Evolutionary conservation across 2,113 vertebrate genomes (phyloP).

Genomic region (Pontoporia blainvillei): DNA sequence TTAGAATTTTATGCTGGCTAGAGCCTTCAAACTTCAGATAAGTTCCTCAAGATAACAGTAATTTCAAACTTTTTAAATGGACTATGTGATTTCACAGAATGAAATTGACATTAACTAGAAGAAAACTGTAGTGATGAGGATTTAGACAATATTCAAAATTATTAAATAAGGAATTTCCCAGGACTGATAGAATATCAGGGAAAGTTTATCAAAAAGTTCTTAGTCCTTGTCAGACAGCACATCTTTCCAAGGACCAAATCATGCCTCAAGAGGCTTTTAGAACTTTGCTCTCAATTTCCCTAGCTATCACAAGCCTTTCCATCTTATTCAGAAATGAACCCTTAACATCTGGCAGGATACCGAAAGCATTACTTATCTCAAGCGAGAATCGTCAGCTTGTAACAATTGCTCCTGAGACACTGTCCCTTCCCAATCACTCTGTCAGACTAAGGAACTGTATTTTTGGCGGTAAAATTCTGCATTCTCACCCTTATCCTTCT

Average conservation of each 20-base stretch:
- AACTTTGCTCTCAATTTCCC: conserved; percentile 27
- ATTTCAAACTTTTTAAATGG: background rate
- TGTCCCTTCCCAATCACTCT: background rate
- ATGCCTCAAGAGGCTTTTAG: background rate
- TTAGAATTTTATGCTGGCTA: background rate
- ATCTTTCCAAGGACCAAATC: conserved; percentile 1
- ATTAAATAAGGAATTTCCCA: background rate
- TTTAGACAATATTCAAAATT: background rate
- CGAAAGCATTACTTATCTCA: conserved; percentile 44
- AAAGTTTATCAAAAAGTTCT: background rate
- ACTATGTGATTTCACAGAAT: background rate
- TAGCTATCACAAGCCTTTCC: background rate
- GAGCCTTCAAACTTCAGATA: background rate
- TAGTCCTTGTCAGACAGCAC: background rate
- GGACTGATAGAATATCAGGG: conserved; percentile 6
- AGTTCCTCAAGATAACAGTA: conserved; percentile 4
- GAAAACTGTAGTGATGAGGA: background rate
- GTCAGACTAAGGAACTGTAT: background rate
- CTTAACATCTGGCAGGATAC: background rate
- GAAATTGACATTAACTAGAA: background rate
- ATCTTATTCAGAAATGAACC: conserved; percentile 33
- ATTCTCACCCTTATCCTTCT: background rate
- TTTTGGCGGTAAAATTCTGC: conserved; percentile 10
- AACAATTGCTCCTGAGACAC: background rate
- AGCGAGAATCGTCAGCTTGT: background rate